Evolutionary conservation across 1,140 invertebrate genomes (phyloP).

Genomic region (Diorhabda elongata): DNA sequence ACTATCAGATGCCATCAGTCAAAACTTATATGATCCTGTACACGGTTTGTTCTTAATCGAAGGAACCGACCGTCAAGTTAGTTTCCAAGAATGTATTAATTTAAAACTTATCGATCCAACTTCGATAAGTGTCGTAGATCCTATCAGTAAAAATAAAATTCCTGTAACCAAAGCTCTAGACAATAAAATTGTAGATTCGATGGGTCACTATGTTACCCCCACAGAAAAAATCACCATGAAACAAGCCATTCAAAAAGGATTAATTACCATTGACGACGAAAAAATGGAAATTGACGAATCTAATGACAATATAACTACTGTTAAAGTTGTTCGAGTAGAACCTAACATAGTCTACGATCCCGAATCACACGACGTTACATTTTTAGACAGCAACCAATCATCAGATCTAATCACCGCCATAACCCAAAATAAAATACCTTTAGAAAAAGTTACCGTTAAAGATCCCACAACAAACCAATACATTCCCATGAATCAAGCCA

Average conservation of each 20-base stretch:
- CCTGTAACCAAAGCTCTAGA: slow-evolving; percentile 71
- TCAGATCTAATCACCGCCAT: slow-evolving; percentile 67
- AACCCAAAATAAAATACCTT: slow-evolving; percentile 61
- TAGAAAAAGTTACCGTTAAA: slow-evolving; percentile 66
- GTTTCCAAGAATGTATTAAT: slow-evolving; percentile 83
- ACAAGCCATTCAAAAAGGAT: slow-evolving; percentile 69
- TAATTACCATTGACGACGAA: slow-evolving; percentile 58
- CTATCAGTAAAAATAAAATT: slow-evolving; percentile 63
- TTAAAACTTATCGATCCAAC: slow-evolving; percentile 78
- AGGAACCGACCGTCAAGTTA: slow-evolving; percentile 76
- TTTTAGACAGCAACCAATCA: slow-evolving; percentile 64
- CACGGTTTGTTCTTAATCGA: slow-evolving; percentile 84
- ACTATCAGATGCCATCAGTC: slow-evolving; percentile 70
- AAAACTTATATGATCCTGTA: slow-evolving; percentile 72
- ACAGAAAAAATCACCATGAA: slow-evolving; percentile 65
- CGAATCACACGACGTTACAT: slow-evolving; percentile 65
- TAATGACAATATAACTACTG: slow-evolving; percentile 55
- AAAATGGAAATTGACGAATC: slow-evolving; percentile 51
- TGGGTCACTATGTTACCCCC: slow-evolving; percentile 65
- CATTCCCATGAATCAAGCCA: slow-evolving; percentile 71
- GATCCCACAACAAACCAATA: slow-evolving; percentile 68
- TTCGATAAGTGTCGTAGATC: slow-evolving; percentile 75
- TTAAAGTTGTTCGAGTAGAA: slow-evolving; percentile 65
- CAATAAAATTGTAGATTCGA: slow-evolving; percentile 71
- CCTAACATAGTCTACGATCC: slow-evolving; percentile 73